A percentile compares a stretch with the other conserved stretches of the same genome.
phyloP scores from a whole-genome alignment of 1,140 invertebrate species.

The Tetragonula clypearis region DNA sequence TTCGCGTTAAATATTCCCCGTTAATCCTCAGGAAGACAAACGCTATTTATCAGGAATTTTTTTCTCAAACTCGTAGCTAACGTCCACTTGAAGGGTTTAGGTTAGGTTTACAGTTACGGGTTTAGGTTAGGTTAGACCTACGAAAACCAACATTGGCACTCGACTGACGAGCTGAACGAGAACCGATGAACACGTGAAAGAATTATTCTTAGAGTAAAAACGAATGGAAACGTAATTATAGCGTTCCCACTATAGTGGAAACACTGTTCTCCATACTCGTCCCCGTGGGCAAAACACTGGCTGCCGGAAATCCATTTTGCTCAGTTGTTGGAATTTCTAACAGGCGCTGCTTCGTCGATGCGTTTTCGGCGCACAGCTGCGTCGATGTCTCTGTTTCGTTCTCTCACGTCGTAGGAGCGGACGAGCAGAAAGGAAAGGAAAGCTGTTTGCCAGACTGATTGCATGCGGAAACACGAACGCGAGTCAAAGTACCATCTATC shows the following conservation, averaged over 20 bases:
- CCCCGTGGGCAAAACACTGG: constrained; percentile 12
- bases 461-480: background rate
- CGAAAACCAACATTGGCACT: too few relatives aligned
- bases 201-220: background rate
- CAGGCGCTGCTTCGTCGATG: background rate
- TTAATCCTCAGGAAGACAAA: too few relatives aligned
- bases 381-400: background rate
- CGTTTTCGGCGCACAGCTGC: constrained; percentile 5
- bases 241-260: background rate
- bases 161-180: background rate
- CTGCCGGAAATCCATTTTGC: constrained; percentile 36
- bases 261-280: too few relatives aligned
- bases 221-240: constrained; percentile 42
- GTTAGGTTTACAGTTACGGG: too few relatives aligned
- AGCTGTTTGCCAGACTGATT: background rate
- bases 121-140: too few relatives aligned
- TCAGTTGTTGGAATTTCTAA: constrained; percentile 31
- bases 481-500: background rate
- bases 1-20: too few relatives aligned
- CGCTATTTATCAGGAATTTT: too few relatives aligned
- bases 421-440: background rate
- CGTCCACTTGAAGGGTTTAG: too few relatives aligned
- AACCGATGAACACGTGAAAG: background rate
- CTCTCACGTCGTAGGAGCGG: background rate
- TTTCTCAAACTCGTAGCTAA: too few relatives aligned